phyloP scores from a whole-genome alignment of 2,113 vertebrate genomes.

The Carettochelys insculpta region DNA sequence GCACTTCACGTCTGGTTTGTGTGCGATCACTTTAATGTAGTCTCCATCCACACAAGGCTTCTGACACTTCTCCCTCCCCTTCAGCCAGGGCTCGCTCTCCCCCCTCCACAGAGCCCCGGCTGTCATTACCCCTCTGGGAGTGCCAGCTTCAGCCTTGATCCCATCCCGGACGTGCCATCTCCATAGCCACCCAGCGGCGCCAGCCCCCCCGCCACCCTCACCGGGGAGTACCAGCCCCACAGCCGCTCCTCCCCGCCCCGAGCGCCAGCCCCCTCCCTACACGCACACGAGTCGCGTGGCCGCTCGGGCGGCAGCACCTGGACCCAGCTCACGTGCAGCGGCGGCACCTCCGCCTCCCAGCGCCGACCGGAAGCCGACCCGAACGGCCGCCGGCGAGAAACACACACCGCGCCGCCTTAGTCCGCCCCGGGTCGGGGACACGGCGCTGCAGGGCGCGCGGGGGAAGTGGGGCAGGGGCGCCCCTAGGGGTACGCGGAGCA shows the following conservation, averaged over 20 bases:
- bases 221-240: not conserved
- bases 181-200: not conserved
- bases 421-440: not conserved
- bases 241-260: not conserved
- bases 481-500: too few species aligned
- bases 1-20: not conserved
- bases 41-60: not conserved
- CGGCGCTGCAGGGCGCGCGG: not conserved
- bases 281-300: not conserved
- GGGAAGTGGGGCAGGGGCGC: too few species aligned
- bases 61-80: too few species aligned
- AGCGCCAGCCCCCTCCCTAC: not conserved
- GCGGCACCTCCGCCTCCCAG: not conserved
- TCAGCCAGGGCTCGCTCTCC: not conserved
- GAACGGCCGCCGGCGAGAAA: not conserved
- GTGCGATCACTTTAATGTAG: not conserved
- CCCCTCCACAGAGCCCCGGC: not conserved
- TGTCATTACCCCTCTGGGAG: fast-evolving
- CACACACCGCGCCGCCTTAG: not conserved
- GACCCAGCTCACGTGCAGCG: not conserved
- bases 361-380: not conserved
- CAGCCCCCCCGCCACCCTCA: not conserved
- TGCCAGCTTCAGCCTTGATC: too few species aligned
- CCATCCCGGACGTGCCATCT: too few species aligned
- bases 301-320: not conserved